Conservation (phyloP, 2,113 vertebrate species). For the human (Homo sapiens) region GRCh38 chr4:20584501-20585000, state of each 20-base stretch:
- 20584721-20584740: not conserved
- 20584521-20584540: not conserved
- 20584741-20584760: not conserved
- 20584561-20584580: not conserved
- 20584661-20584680: too few species aligned
- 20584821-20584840: not conserved
- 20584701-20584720: not conserved
- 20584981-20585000: not conserved
- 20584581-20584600: not conserved
- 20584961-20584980: not conserved
- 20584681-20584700: not conserved
- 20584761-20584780: not conserved
- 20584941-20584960: not conserved
- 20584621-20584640: rapidly evolving
- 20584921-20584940: not conserved
- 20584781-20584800: not conserved
- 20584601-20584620: not conserved
- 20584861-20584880: not conserved
- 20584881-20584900: not conserved
- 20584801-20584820: not conserved
- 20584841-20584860: not conserved
- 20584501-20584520: not conserved
- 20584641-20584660: not conserved
- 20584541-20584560: not conserved
- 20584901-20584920: not conserved